Percentiles rank a stretch among this genome's conserved stretches.
Evolutionary conservation across 1,140 invertebrate genomes (phyloP).

Genomic region (Asbolus verrucosus): DNA sequence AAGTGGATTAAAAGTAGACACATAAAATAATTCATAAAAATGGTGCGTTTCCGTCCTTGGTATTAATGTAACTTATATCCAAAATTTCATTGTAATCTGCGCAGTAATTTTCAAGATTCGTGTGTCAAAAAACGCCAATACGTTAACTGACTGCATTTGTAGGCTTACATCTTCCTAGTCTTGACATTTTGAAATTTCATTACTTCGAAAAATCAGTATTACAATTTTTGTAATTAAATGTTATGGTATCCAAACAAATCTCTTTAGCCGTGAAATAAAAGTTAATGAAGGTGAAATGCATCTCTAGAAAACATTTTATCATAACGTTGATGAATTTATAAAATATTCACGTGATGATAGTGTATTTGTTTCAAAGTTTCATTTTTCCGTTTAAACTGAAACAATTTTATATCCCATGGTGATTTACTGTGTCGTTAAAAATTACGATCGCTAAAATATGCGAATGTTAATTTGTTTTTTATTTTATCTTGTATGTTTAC

Average conservation of each 20-base stretch:
- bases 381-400: slow-evolving; percentile 13
- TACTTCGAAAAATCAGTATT: slow-evolving; percentile 13
- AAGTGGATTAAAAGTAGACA: no score
- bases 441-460: slow-evolving; percentile 28
- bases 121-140: no score
- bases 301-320: background rate
- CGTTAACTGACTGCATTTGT: no score
- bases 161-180: no score
- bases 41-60: no score
- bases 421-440: slow-evolving; percentile 25
- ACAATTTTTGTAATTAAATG: slow-evolving; percentile 24
- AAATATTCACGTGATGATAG: slow-evolving; percentile 2
- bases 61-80: no score
- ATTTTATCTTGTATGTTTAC: background rate
- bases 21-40: no score
- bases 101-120: no score
- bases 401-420: slow-evolving; percentile 20
- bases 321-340: background rate
- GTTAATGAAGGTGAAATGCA: slow-evolving; percentile 2
- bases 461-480: slow-evolving; percentile 8
- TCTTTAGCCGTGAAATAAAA: slow-evolving; percentile 1
- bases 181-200: no score
- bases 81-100: no score
- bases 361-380: background rate
- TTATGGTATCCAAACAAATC: no score